Percentiles rank a stretch among this genome's conserved stretches.
Evolutionary conservation across 1,140 invertebrate genomes (phyloP).

Genomic region (Pogonus chalceus): DNA sequence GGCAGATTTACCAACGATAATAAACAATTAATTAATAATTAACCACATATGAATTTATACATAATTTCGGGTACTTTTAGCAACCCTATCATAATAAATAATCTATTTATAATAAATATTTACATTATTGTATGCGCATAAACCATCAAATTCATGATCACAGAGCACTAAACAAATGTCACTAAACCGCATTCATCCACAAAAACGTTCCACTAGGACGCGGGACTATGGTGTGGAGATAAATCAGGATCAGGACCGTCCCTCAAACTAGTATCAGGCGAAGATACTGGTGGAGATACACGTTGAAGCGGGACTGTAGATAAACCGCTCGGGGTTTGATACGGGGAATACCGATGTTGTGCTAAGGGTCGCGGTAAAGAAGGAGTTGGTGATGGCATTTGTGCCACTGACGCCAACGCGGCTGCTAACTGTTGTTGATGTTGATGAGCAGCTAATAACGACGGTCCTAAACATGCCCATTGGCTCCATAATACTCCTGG

Average conservation of each 20-base stretch:
- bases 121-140: conserved; percentile 6
- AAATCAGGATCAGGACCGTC: conserved; percentile 30
- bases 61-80: no score
- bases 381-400: conserved; percentile 42
- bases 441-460: conserved; percentile 32
- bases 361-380: conserved; percentile 37
- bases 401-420: conserved; percentile 24
- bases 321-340: conserved; percentile 33
- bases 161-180: no score
- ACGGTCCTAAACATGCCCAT: conserved; percentile 49
- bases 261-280: conserved; percentile 42
- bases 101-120: not conserved
- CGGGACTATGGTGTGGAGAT: not conserved
- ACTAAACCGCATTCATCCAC: no score
- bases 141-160: not conserved
- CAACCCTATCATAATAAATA: not conserved
- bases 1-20: no score
- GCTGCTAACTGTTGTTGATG: conserved; percentile 28
- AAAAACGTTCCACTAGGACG: not conserved
- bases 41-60: not conserved
- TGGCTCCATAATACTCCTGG: conserved; percentile 47
- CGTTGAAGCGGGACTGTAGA: no score
- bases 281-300: conserved; percentile 37
- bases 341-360: conserved; percentile 48
- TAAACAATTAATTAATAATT: no score